These are phyloP conservation scores for Hymenopus coronatus DNA, from an alignment of 2,888 invertebrate genomes.

Conservation along the genomic window DNA sequence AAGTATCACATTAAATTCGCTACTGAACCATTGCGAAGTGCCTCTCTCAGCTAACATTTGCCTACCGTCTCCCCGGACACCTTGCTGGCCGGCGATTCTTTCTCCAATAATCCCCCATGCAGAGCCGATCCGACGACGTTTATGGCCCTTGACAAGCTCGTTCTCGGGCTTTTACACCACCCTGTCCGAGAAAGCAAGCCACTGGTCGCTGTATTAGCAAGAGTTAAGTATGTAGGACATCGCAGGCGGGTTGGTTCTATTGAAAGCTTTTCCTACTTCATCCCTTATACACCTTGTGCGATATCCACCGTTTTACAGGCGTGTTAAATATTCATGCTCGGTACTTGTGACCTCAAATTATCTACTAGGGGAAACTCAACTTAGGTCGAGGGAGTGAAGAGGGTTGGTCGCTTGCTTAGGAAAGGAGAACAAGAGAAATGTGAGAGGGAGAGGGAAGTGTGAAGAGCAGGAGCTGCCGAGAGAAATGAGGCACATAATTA, in stretches of 20 bases:
- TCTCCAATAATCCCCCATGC: neutral
- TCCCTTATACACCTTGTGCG: slow-evolving; percentile 19
- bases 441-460: slow-evolving; percentile 16
- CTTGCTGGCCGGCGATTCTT: neutral
- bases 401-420: slow-evolving; percentile 3
- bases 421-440: neutral
- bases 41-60: neutral
- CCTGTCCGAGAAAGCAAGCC: neutral
- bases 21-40: neutral
- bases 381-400: slow-evolving; percentile 22
- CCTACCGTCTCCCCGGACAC: neutral
- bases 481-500: slow-evolving; percentile 36
- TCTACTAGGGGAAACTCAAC: slow-evolving; percentile 29
- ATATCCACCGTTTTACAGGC: slow-evolving; percentile 30
- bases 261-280: slow-evolving; percentile 29
- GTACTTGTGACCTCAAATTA: slow-evolving; percentile 35
- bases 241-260: slow-evolving; percentile 1
- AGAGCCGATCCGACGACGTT: neutral
- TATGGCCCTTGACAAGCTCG: neutral
- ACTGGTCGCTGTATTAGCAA: neutral
- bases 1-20: neutral
- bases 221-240: slow-evolving; percentile 27
- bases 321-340: slow-evolving; percentile 35
- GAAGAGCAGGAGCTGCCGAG: slow-evolving; percentile 24
- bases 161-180: neutral